phyloP scores from a whole-genome alignment of 2,797 vertebrate species.

The Champsocephalus esox region DNA sequence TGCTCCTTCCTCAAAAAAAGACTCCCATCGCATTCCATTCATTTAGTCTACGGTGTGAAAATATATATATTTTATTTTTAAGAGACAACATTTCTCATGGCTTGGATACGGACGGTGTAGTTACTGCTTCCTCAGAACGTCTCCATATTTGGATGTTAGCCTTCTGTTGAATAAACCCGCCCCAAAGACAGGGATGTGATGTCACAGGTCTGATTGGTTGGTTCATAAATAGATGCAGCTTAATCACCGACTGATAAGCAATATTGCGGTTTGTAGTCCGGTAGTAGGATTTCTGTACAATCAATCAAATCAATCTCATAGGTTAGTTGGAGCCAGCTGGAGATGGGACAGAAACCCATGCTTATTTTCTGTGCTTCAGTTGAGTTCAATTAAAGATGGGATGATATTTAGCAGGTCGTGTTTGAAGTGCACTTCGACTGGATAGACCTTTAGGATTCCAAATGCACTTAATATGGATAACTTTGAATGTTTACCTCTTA shows the following conservation, averaged over 20 bases:
- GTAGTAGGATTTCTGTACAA: background rate
- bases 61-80: background rate
- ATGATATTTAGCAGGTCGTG: background rate
- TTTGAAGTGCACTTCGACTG: background rate
- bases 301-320: too few species aligned
- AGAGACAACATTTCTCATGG: background rate
- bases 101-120: background rate
- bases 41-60: background rate
- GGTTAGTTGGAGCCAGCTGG: background rate
- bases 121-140: too few species aligned
- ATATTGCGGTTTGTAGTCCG: background rate
- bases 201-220: conserved; percentile 12
- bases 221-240: background rate
- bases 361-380: background rate
- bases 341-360: background rate
- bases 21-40: background rate
- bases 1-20: too few species aligned
- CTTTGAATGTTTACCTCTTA: background rate
- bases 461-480: background rate
- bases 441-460: background rate
- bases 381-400: background rate
- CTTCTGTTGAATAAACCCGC: background rate
- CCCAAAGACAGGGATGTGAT: background rate
- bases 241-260: background rate
- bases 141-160: background rate